phyloP scores from a whole-genome alignment of 37 sponge, comb jelly and placozoan genomes.

The Haliclona indistincta region DNA sequence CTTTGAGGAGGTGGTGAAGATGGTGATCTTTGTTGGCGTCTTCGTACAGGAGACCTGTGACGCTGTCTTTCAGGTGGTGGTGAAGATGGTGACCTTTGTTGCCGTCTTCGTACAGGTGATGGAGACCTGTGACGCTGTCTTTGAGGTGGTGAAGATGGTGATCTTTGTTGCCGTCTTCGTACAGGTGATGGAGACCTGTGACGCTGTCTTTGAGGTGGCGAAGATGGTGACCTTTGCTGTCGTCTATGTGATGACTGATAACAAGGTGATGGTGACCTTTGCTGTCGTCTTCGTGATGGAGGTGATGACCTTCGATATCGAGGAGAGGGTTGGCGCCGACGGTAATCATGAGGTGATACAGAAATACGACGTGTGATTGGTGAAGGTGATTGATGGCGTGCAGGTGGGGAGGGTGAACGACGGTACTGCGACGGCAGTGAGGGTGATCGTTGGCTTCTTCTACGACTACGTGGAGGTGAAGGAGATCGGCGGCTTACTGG shows the following conservation, averaged over 20 bases:
- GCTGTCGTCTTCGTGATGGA: too few relatives aligned
- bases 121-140: neutral
- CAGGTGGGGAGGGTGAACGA: neutral
- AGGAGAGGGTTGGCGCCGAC: too few relatives aligned
- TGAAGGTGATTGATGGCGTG: neutral
- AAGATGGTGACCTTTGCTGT: neutral
- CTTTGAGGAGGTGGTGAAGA: conserved; percentile 13
- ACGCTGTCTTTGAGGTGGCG: neutral
- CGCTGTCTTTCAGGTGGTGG: neutral
- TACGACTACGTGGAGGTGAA: conserved; percentile 10
- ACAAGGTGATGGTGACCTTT: neutral
- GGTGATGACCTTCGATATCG: too few relatives aligned
- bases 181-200: neutral
- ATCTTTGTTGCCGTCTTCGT: neutral
- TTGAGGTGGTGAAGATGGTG: neutral
- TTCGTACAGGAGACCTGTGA: neutral
- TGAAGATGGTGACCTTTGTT: neutral
- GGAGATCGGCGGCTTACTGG: neutral
- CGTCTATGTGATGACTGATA: neutral
- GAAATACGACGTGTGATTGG: too few relatives aligned
- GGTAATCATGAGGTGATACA: too few relatives aligned
- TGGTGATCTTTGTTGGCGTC: neutral
- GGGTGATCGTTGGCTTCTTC: conserved; percentile 1
- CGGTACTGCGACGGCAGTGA: neutral
- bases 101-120: neutral